Conservation (phyloP, 2,113 vertebrate species). For the Vicugna pacos region DNA sequence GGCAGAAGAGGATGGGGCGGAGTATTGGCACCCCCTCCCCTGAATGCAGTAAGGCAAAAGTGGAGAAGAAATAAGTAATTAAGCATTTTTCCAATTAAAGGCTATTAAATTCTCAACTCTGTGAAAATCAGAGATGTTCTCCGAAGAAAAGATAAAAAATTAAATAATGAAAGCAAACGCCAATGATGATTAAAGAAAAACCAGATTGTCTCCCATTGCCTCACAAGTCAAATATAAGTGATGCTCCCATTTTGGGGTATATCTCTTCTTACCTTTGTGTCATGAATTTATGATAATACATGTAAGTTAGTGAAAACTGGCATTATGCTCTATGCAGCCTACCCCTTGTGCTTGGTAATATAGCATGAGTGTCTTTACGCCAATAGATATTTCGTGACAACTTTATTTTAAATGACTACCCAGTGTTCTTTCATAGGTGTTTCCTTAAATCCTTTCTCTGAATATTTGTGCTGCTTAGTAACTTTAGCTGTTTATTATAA, state of each 20-base stretch:
- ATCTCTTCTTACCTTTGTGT: neutral
- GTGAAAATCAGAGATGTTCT: neutral
- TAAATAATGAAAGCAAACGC: neutral
- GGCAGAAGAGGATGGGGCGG: accelerated
- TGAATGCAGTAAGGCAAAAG: neutral
- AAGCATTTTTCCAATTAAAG: neutral
- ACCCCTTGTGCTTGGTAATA: neutral
- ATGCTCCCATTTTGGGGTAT: neutral
- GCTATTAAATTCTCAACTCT: neutral
- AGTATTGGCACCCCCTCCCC: accelerated
- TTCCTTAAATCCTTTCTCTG: neutral
- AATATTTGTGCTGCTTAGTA: neutral
- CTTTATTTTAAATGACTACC: neutral
- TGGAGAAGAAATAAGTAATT: neutral
- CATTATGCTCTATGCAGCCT: neutral
- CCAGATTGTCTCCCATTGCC: neutral
- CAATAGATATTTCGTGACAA: neutral
- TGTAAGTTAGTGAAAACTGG: neutral
- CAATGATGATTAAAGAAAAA: neutral
- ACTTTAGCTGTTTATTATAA: neutral
- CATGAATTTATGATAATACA: neutral
- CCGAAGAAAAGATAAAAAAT: neutral
- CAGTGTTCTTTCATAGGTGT: neutral
- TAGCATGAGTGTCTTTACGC: neutral
- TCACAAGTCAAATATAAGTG: neutral